Evolutionary conservation across 2,797 vertebrate species (phyloP).

Genomic region (Lagodon rhomboides): DNA sequence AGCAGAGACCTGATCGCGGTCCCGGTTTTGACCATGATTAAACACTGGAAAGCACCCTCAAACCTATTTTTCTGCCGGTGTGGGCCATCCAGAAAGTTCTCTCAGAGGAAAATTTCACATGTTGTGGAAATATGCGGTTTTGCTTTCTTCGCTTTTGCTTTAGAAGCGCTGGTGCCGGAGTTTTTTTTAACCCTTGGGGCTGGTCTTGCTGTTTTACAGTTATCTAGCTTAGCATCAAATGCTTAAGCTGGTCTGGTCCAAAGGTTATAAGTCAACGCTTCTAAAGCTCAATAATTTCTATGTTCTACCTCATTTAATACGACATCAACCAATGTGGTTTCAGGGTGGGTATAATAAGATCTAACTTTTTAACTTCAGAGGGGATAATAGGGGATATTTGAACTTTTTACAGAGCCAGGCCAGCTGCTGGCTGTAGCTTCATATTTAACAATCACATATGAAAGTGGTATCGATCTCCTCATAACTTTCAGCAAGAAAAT

Average conservation of each 20-base stretch:
- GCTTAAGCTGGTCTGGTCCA: background rate
- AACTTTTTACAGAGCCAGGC: background rate
- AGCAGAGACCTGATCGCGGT: background rate
- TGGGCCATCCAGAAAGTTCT: background rate
- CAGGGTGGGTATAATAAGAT: background rate
- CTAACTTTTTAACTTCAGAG: background rate
- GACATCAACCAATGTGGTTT: background rate
- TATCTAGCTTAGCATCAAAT: background rate
- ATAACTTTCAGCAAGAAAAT: background rate
- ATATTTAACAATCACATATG: background rate
- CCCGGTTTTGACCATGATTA: slow-evolving; percentile 2
- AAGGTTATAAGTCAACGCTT: background rate
- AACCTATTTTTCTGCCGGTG: background rate
- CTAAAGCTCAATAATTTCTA: background rate
- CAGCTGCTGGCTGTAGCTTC: background rate
- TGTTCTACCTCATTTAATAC: background rate
- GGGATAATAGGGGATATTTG: background rate
- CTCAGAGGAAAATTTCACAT: background rate
- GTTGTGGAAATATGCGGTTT: too few relatives aligned
- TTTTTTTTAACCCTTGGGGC: too few relatives aligned
- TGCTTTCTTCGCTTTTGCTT: too few relatives aligned
- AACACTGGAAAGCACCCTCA: slow-evolving; percentile 1
- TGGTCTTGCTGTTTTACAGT: too few relatives aligned
- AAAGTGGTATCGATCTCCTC: background rate
- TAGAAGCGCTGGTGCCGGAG: too few relatives aligned